Evolutionary conservation across 2,888 invertebrate genomes (phyloP), one percentile per base, ranked within the genome.

Genomic region (Parasteatoda lunata): DNA sequence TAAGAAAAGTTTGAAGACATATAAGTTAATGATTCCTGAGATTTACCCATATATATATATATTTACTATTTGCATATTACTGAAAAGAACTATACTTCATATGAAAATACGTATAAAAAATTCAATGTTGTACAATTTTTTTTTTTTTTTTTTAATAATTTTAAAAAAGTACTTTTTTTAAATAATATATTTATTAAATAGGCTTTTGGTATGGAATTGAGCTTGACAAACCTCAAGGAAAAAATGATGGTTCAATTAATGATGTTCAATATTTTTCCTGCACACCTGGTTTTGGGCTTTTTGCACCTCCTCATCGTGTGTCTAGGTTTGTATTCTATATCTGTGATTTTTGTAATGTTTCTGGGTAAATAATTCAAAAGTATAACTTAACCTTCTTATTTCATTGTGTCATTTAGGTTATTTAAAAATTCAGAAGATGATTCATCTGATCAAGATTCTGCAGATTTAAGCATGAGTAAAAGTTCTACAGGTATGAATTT

Each of bases 161-260:
- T 30, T 30, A 30, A 30, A 30, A 30, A 30, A 30, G 30, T 30
- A 1, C 2, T 30, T 30, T 30, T 13, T 11, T 11, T 70, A 13
- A 48, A 9, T 13, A n/a, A 5, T 70, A 45, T 5, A 13, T 13
- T 30, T 3, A 70, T 82, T 76, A 79, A 84, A 0, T 89, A 92
- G 93, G 93, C 65, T 89, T 89, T 11, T 93, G 93, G 92, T 92
- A 92, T 90, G 93, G 93, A n/a, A 91, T 93, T 70, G 93, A 93
- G 89, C 90, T 93, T 70, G 92, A 92, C 80, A 92, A 92, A 69
- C 90, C 92, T 4, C 91, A 92, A 75, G 93, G 93, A 4, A 92
- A 92, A 89, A 92, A 93, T 90, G 92, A 93, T 90, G 93, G 93
- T 48, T 90, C 92, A 9, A 92, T 93, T 48, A 91, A 93, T 82